Conservation (phyloP, 1,140 invertebrate species). For the Oscheius sp. region DNA sequence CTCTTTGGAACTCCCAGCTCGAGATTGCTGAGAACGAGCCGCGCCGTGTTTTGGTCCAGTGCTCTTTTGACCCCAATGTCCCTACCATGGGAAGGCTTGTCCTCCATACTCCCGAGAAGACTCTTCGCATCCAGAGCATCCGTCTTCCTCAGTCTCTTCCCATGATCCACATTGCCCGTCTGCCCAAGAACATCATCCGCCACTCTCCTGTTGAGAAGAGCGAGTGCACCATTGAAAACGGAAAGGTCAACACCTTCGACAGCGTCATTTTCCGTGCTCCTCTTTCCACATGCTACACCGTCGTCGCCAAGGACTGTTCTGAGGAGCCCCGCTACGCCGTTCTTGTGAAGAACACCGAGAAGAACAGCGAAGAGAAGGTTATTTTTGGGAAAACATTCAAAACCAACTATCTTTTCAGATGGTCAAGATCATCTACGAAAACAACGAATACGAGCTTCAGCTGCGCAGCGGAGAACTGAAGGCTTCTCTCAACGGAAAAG, state of each 20-base stretch:
- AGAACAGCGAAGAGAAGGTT: conserved; percentile 27
- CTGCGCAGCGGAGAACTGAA: conserved; percentile 4
- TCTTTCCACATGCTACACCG: conserved; percentile 27
- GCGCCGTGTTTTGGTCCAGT: conserved; percentile 8
- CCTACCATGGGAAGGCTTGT: conserved; percentile 45
- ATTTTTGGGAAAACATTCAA: too few species aligned
- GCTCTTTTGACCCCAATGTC: conserved; percentile 46
- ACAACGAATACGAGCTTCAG: conserved; percentile 18
- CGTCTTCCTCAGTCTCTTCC: conserved; percentile 31
- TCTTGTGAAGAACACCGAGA: conserved; percentile 34
- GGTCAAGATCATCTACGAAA: conserved; percentile 19
- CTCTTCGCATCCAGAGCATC: conserved; percentile 10
- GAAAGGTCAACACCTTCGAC: conserved; percentile 43
- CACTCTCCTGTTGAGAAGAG: conserved; percentile 19
- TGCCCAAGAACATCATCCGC: conserved; percentile 7
- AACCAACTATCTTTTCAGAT: too few species aligned
- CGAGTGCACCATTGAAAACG: conserved; percentile 11
- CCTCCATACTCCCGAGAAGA: conserved; percentile 41
- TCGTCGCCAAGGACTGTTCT: conserved; percentile 53
- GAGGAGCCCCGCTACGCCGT: conserved; percentile 49
- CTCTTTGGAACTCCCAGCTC: conserved; percentile 26
- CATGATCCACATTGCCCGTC: conserved; percentile 16
- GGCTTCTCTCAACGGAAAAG: conserved; percentile 37
- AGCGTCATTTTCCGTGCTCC: conserved; percentile 35
- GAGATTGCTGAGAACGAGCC: conserved; percentile 28